Evolutionary conservation across 2,888 invertebrate genomes (phyloP), one percentile per base, ranked within the genome.

Genomic region (Aproaerema taeniolella): DNA sequence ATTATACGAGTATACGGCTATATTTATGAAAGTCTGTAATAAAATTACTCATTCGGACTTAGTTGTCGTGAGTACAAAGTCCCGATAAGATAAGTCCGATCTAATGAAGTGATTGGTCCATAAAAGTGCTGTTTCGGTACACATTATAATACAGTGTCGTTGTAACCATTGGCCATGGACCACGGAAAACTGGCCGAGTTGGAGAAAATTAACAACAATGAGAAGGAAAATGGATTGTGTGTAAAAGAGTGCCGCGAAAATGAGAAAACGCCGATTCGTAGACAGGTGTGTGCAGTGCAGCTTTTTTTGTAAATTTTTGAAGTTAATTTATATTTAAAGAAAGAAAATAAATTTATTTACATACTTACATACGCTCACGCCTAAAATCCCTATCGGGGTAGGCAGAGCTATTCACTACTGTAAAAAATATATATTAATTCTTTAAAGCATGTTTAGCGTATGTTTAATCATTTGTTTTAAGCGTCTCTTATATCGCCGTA

Each of bases 201-300:
- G 41, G 75, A 78, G 50, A 80, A 72, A 66, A 69, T 81, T 17
- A 59, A 74, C 46, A 64, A 57, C 45, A 67, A 64, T 55, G 62
- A 50, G 32, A 52, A 49, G 9, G 65, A 62, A 38, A 68, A 72
- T 46, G 65, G 60, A 42, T 49, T 53, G 24, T 46, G 56, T 62
- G 68, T 63, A 33, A 52, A 44, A n/a, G 30, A 12, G 13, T 12
- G 8, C 4, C 12, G 10, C 9, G 29, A 35, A 11, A 35, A 37
- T 15, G 62, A 66, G 14, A 45, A 35, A 43, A 48, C 47, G 44
- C 71, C 76, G 3, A 76, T 82, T 44, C 55, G 62, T 16, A 74
- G 74, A 68, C 83, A 85, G 82, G 83, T 85, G 58, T 62, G 79
- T 73, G 48, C n/a, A n/a, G n/a, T n/a, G n/a, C n/a, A n/a, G n/a